Base-by-base conservation (phyloP, 2,888 invertebrate genomes). In the Odontocolon sp. region DNA sequence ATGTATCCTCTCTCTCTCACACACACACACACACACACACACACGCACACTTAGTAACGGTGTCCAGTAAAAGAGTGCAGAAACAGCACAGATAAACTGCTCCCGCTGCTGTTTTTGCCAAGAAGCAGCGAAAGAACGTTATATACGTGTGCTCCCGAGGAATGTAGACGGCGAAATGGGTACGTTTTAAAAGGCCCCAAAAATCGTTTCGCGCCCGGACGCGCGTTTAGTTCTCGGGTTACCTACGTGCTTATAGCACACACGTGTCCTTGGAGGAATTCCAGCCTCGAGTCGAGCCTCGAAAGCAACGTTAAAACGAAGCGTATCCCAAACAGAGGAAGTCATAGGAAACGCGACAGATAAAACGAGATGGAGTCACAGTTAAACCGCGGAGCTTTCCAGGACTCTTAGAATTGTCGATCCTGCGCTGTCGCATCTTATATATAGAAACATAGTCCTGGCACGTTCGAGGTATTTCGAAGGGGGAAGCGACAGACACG, bases 261-360 rank as follows among this genome's bases (percentile, higher is more conserved):
- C 80, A 68, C 84, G 85, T 86, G 88, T 88, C 89, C 89, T 89
- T 89, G 89, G 81, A n/a, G 82, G 82, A 79, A 77, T 79, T 71
- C 79, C 80, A 56, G 23, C 4, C 47, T 23, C 9, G 16, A 0
- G 16, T n/a, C 18, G 21, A 3, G 45, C 18, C 21, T 23, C n/a
- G n/a, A 23, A n/a, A 47, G 47, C 9, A 47, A 9, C 47, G 18
- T 14, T 1, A 8, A 21, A 1, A 9, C 54, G 64, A 45, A 59
- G 78, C 67, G 76, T 50, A n/a, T n/a, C n/a, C 31, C 47, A 52
- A 61, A 21, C 40, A 73, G 28, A 68, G 54, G 69, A 66, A 64
- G 73, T 76, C 75, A n/a, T n/a, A 50, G 71, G 75, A 77, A 82
- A 79, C 77, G 77, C 61, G 80, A 75, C 79, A 8, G 38, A 14